These are phyloP conservation scores for Nasonia longicornis DNA, from an alignment of 1,140 invertebrate genomes.

Conservation along the genomic window DNA sequence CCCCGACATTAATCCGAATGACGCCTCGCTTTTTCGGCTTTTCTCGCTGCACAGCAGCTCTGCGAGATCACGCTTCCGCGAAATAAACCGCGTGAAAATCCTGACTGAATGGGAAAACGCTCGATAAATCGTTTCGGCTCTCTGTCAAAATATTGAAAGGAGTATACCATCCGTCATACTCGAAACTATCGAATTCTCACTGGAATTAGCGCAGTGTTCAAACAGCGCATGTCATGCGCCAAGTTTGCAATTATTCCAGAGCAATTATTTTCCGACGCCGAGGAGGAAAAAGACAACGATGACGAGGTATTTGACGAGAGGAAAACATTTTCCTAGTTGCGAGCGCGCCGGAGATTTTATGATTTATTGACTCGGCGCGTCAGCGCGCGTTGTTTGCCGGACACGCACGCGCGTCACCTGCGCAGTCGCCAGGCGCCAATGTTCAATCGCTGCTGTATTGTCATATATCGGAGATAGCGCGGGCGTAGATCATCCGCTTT, in stretches of 20 bases:
- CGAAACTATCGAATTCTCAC: background rate
- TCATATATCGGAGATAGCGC: too few species aligned
- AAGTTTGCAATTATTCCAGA: background rate
- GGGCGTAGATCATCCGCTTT: too few species aligned
- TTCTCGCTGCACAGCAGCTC: conserved; percentile 1
- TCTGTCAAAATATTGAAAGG: conserved; percentile 13
- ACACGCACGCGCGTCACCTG: conserved; percentile 26
- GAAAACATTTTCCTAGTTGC: conserved; percentile 27
- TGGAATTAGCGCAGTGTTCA: background rate
- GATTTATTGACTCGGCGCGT: conserved; percentile 59
- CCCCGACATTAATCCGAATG: conserved; percentile 55
- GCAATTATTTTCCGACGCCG: conserved; percentile 7
- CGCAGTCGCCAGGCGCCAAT: background rate
- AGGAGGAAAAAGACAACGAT: too few species aligned
- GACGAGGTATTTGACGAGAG: background rate
- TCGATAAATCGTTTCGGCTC: background rate
- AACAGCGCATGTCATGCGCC: background rate
- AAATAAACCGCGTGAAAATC: conserved; percentile 35
- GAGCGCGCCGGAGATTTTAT: conserved; percentile 53
- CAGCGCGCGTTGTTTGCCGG: conserved; percentile 46
- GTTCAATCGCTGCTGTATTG: too few species aligned
- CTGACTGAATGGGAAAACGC: background rate
- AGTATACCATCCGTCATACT: background rate
- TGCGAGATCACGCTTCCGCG: conserved; percentile 32
- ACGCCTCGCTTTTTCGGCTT: conserved; percentile 50